Evolutionary conservation across 2,113 vertebrate genomes (phyloP), one percentile per base, ranked within the genome.

Genomic region (Sciurus niger): DNA sequence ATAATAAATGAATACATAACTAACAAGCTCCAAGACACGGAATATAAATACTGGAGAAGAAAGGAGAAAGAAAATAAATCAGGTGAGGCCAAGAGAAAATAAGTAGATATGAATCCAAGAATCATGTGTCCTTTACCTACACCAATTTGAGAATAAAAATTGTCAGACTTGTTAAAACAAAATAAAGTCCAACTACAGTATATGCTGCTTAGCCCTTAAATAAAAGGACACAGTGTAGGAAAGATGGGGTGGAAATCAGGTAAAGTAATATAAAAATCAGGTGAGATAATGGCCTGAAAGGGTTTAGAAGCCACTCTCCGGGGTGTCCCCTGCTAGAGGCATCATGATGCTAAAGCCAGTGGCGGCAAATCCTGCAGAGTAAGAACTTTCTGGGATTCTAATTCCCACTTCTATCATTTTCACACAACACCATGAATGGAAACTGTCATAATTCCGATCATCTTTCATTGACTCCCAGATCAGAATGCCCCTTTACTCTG

Each of bases 401-500:
- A 68, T 40, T 55, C 73, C 46, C 40, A 58, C 30, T 28, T 77
- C 58, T 46, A n/a, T 40, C 46, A 40, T 90, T 90, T 60, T 84
- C 46, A 24, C 51, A 32, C 37, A 65, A 55, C 25, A 20, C 8
- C 12, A 9, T 30, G 77, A 63, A 78, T 63, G 60, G 60, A 88
- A 95, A 85, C 46, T 32, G 9, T 30, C 24, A 20, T 65, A 5
- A 22, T 74, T 67, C n/a, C 17, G 14, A 20, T 58, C 17, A 14
- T 78, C 88, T 88, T 78, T 95, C 65, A 88, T 67, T 51, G 80
- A 88, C 74, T 85, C 48, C 51, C 55, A 91, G 70, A 34, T 96
- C 73, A 80, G 89, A 72, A 76, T 24, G 22, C 20, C 55, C 22
- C 74, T 63, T 34, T 43, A 43, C 79, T 86, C 43, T 51, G 25